A percentile compares a stretch with the other conserved stretches of the same genome.
phyloP scores from a whole-genome alignment of 2,888 invertebrate genomes.

The Hydrotaea diabolus region DNA sequence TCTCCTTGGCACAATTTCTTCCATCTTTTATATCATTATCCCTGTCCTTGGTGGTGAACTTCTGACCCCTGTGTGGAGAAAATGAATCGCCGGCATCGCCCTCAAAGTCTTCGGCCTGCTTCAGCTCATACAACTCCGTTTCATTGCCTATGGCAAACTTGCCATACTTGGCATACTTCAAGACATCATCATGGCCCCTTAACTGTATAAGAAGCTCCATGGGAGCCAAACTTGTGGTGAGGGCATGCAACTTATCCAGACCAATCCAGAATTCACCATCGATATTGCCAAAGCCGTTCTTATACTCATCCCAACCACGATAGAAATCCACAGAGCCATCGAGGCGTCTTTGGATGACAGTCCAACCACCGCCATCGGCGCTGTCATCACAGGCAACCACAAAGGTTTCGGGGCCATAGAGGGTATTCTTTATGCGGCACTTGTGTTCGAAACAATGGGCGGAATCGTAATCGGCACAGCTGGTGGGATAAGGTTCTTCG shows the following conservation, averaged over 20 bases:
- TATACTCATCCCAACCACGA: constrained; percentile 40
- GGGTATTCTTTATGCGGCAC: not conserved
- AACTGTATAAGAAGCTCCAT: constrained; percentile 27
- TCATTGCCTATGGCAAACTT: constrained; percentile 32
- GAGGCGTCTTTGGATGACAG: constrained; percentile 36
- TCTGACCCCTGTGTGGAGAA: not conserved
- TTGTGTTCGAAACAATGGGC: not conserved
- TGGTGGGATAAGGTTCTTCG: not conserved
- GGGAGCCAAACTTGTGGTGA: constrained; percentile 11
- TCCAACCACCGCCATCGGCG: constrained; percentile 27
- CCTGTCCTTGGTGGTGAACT: constrained; percentile 23
- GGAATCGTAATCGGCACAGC: not conserved
- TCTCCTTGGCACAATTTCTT: not conserved
- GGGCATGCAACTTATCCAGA: constrained; percentile 37
- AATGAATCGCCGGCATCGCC: constrained; percentile 33
- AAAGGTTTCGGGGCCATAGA: not conserved
- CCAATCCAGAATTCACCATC: constrained; percentile 45
- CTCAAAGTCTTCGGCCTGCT: not conserved
- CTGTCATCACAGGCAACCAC: not conserved
- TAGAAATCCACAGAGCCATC: constrained; percentile 45
- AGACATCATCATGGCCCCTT: not conserved
- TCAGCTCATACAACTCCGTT: not conserved
- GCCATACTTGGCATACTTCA: constrained; percentile 36
- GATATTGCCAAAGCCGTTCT: constrained; percentile 33
- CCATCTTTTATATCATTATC: constrained; percentile 3